Base-by-base conservation (phyloP, 2,113 vertebrate genomes). In the Puntigrus tetrazona region DNA sequence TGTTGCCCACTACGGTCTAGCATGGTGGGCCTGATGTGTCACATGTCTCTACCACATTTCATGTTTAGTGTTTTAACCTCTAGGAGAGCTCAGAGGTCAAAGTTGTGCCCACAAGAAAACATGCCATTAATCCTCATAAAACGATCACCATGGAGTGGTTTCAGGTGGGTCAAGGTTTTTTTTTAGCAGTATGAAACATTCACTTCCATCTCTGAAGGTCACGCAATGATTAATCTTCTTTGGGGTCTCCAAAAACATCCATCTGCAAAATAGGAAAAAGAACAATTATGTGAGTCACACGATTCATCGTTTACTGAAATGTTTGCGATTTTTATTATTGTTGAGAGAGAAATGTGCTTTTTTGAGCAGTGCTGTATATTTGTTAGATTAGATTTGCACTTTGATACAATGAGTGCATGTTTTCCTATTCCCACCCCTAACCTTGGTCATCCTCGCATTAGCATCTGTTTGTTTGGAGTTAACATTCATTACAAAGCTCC, bases 181-280 rank as follows among this genome's bases (percentile, higher is more conserved):
- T 50, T 83, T 50, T 67, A 85, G 81, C 31, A 59, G 75, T 36
- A 18, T 16, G 41, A 50, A 80, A 76, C 25, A 52, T 63, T 27
- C 45, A 80, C 52, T 52, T 63, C 10, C n/a, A 82, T 77, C 29
- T 86, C 29, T 55, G 82, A 78, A 79, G 11, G 75, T 8, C 16
- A 29, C 65, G 31, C 82, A 57, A 4, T 70, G 52, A 85, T 34
- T 81, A 79, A 52, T 87, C 74, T 67, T 34, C 78, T 79, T 45
- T 41, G 63, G 43, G 36, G 61, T 45, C 86, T 77, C 78, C 82
- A 82, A 70, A 29, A 38, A 79, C 13, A 31, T 77, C 65, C 81
- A 90, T 89, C 91, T 93, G 89, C 18, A 88, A 82, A 70, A 31
- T 70, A 79, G 34, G 41, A 78, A 67, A 50, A 57, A 72, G 4